Conservation (phyloP, 2,888 invertebrate genomes). For the Polia nebulosa region DNA sequence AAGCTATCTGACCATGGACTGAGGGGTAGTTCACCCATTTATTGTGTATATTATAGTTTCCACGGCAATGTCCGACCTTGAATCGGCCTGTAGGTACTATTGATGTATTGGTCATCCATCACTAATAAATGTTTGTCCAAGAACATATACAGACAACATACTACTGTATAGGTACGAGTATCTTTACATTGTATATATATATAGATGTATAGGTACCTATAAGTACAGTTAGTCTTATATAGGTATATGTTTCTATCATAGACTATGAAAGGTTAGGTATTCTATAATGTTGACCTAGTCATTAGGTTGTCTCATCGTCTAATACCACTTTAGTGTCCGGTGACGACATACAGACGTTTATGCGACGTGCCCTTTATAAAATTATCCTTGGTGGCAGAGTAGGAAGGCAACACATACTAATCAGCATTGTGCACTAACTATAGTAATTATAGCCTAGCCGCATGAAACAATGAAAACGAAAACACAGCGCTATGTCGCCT, state of each 20-base stretch:
- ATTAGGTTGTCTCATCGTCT: conserved; percentile 36
- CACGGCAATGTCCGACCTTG: conserved; percentile 87
- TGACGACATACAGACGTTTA: conserved; percentile 44
- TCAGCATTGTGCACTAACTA: neutral
- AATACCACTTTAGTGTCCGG: conserved; percentile 17
- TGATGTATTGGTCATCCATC: conserved; percentile 78
- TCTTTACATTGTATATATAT: too few relatives aligned
- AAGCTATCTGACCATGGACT: conserved; percentile 59
- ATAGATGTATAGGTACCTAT: neutral
- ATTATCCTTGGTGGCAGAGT: conserved; percentile 36
- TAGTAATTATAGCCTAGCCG: neutral
- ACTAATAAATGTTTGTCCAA: conserved; percentile 66
- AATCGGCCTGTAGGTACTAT: conserved; percentile 77
- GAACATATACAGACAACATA: conserved; percentile 34
- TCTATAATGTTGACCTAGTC: conserved; percentile 11
- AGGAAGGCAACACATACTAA: conserved; percentile 36
- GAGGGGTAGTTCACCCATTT: conserved; percentile 61
- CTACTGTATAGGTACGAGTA: neutral
- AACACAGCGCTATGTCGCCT: neutral
- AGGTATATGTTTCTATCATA: too few relatives aligned
- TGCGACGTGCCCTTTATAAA: conserved; percentile 42
- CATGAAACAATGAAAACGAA: conserved; percentile 13
- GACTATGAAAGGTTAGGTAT: too few relatives aligned
- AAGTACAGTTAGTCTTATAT: neutral
- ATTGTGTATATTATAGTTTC: conserved; percentile 82